Base-by-base conservation (phyloP, 2,797 vertebrate genomes). In the Cyprinodon diabolis region DNA sequence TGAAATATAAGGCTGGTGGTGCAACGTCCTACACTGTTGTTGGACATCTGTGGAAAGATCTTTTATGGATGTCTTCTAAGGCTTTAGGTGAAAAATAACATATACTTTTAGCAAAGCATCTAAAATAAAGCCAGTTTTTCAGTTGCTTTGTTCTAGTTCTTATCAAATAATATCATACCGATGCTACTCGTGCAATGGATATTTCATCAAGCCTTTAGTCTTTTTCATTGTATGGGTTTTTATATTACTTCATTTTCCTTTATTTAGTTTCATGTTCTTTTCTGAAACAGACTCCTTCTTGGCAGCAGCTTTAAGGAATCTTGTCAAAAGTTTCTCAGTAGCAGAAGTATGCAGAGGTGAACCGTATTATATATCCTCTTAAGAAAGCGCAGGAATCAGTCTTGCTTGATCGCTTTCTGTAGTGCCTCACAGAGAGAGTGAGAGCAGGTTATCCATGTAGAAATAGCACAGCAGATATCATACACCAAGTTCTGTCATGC, bases 331-430 rank as follows among this genome's bases (percentile, higher is more conserved):
- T 72, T 81, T 87, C 78, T 84, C 83, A 80, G 85, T 78, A 51
- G 82, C 84, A 86, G 76, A 77, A 87, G 86, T 82, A 90, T 84
- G 85, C 82, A 87, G 80, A 90, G 87, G 88, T 90, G 90, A 92
- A 86, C 90, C 86, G 90, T 90, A 89, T 91, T 92, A 92, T 90
- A 90, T 89, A 89, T 91, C 91, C 90, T 92, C 90, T 90, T 94
- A 93, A 93, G 88, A 86, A 89, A 92, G 89, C 88, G 72, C 84
- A 82, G 84, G 91, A 94, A 93, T 93, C 90, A 91, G 92, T 92
- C 72, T 68, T 66, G 90, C 91, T 88, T 94, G 87, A 89, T 89
- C 85, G 87, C 87, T 72, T 86, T 84, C 87, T 79, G 55, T 62
- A 90, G 89, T 89, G 84, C 78, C 85, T 85, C 81, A 58, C 84